phyloP scores from a whole-genome alignment of 2,797 vertebrate species.

The Triplophysa yarkandensis region DNA sequence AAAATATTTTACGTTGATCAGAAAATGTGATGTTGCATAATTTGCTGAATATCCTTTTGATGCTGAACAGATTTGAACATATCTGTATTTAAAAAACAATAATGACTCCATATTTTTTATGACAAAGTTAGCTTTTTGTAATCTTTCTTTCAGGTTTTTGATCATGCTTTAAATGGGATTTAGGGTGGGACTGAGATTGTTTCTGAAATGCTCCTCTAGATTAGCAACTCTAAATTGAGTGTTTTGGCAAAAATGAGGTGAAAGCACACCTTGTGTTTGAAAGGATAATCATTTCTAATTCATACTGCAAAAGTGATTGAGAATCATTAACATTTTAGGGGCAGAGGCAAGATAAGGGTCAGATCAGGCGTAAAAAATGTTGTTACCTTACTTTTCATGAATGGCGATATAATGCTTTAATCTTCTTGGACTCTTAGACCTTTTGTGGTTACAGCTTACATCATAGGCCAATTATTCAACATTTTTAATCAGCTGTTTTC shows the following conservation, averaged over 20 bases:
- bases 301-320: not conserved
- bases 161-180: conserved; percentile 22
- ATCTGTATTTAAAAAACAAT: not conserved
- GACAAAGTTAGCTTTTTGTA: not conserved
- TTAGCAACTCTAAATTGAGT: no score
- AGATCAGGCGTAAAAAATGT: not conserved
- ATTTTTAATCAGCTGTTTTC: no score
- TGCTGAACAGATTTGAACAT: conserved; percentile 7
- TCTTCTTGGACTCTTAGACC: no score
- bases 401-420: not conserved
- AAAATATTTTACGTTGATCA: conserved; percentile 18
- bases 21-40: not conserved
- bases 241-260: no score
- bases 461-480: no score
- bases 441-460: no score
- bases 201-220: no score
- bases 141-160: conserved; percentile 10
- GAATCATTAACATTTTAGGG: not conserved
- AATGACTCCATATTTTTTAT: not conserved
- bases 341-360: not conserved
- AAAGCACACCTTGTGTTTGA: not conserved
- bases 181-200: not conserved
- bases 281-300: conserved; percentile 1
- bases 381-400: not conserved
- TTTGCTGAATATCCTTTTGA: not conserved